phyloP scores from a whole-genome alignment of 2,113 vertebrate genomes.

The Tiliqua scincoides region DNA sequence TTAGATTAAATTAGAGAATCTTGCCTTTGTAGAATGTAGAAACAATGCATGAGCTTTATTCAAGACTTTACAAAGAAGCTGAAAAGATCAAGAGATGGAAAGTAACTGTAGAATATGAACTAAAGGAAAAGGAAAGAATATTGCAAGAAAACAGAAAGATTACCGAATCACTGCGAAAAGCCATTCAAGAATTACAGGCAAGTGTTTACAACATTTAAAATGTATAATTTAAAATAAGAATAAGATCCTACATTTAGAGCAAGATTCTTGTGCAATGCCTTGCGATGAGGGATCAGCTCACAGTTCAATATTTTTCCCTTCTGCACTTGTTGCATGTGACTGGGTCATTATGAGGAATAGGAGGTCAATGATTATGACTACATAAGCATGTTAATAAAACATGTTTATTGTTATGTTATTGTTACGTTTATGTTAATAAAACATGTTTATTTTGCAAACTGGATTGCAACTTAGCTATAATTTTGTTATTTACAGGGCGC shows the following conservation, averaged over 20 bases:
- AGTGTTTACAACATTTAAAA: constrained; percentile 46
- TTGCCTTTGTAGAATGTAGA: constrained; percentile 74
- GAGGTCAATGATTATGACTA: too few species aligned
- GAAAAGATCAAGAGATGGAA: constrained; percentile 94
- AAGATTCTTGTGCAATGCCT: not conserved
- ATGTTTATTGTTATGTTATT: too few species aligned
- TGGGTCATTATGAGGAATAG: not conserved
- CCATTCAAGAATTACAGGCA: constrained; percentile 94
- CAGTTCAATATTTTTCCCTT: too few species aligned
- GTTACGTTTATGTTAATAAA: not conserved
- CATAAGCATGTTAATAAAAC: too few species aligned
- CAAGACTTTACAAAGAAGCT: constrained; percentile 90
- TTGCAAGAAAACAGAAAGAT: constrained; percentile 88
- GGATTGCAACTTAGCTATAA: not conserved
- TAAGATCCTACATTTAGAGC: constrained; percentile 4
- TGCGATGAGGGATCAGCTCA: not conserved
- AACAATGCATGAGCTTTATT: constrained; percentile 82
- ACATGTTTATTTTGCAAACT: not conserved
- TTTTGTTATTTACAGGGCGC: too few species aligned
- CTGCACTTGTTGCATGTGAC: not conserved
- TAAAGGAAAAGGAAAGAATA: constrained; percentile 85
- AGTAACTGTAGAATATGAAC: constrained; percentile 80
- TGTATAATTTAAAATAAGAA: constrained; percentile 1
- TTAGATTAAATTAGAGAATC: constrained; percentile 53
- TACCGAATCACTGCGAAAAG: constrained; percentile 90